Base-by-base conservation (phyloP, 30 jellyfish, hydroid and myxozoan genomes). In the Cassiopea xamachana region DNA sequence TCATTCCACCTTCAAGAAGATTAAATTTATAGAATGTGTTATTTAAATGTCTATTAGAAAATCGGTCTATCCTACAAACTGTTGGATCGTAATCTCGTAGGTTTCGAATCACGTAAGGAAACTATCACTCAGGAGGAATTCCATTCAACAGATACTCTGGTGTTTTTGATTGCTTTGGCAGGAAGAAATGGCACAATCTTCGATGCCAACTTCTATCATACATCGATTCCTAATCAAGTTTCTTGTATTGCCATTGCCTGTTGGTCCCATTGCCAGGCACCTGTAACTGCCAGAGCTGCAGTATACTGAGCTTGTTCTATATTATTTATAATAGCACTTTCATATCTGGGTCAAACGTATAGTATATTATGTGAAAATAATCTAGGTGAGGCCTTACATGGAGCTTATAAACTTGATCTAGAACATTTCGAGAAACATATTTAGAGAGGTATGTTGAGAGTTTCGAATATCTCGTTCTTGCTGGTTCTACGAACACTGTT, bases 101-200 rank as follows among this genome's bases (percentile, higher is more conserved):
- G 60, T 79, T n/a, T 79, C 88, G n/a, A 47, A 77, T 16, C n/a
- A 12, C 15, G 89, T 47, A 80, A 2, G 27, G 17, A 27, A 61
- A 9, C n/a, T 17, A 73, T 7, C 86, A 19, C 55, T 81, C 84
- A 17, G 80, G 81, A 18, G 83, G 90, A 67, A 81, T 81, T 81
- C 59, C 82, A 55, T 81, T 48, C 8, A 81, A 60, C 68, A 81
- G 84, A 58, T 81, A 81, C 7, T 17, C 55, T 18, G 81, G 90
- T 60, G 90, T 2, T 67, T 62, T 18, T 60, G 90, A 16, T 46
- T 81, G 43, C 16, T 27, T 67, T 51, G 59, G 67, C 45, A 51
- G 46, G 51, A 83, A 83, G 60, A 83, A 83, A 69, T 83, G 91
- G 49, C 91, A 83, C 60, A 83, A 69, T 64, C 91, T 19, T 68